A percentile compares a stretch with the other conserved stretches of the same genome.
Evolutionary conservation across 2,888 invertebrate species (phyloP).

Genomic region (Microctonus aethiopoides): DNA sequence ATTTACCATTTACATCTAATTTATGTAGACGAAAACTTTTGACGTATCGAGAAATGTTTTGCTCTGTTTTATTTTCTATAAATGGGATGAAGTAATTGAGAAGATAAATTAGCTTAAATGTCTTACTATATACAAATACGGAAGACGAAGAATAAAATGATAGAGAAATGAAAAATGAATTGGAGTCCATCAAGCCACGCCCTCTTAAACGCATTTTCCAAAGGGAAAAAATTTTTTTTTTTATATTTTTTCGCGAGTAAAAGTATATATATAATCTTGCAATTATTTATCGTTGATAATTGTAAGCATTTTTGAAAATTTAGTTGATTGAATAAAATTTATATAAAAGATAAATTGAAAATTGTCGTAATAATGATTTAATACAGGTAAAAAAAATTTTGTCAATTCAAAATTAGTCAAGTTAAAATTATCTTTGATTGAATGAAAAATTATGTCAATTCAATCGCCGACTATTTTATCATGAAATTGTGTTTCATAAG

Average conservation of each 20-base stretch:
- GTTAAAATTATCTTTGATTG: constrained; percentile 3
- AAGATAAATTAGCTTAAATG: not conserved
- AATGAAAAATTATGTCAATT: not conserved
- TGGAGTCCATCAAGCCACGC: constrained; percentile 44
- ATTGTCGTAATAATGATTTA: not conserved
- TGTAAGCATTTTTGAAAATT: not conserved
- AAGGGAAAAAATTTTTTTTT: constrained; percentile 21
- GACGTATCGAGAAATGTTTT: not conserved
- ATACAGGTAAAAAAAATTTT: not conserved
- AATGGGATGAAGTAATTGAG: not conserved
- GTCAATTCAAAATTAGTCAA: constrained; percentile 1
- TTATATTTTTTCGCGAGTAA: not conserved
- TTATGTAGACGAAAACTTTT: not conserved
- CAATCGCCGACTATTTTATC: not conserved
- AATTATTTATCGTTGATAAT: not conserved
- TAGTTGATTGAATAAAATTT: constrained; percentile 13
- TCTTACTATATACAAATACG: not conserved
- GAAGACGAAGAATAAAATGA: constrained; percentile 4
- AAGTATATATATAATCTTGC: not conserved
- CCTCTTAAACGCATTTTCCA: constrained; percentile 43
- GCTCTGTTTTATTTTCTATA: not conserved
- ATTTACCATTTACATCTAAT: too few species aligned
- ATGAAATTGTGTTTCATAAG: not conserved
- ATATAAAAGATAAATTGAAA: not conserved
- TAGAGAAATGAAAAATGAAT: constrained; percentile 40